Percentiles rank a stretch among this genome's conserved stretches.
Evolutionary conservation across 2,113 vertebrate species (phyloP).

Genomic region (Nymphicus hollandicus): DNA sequence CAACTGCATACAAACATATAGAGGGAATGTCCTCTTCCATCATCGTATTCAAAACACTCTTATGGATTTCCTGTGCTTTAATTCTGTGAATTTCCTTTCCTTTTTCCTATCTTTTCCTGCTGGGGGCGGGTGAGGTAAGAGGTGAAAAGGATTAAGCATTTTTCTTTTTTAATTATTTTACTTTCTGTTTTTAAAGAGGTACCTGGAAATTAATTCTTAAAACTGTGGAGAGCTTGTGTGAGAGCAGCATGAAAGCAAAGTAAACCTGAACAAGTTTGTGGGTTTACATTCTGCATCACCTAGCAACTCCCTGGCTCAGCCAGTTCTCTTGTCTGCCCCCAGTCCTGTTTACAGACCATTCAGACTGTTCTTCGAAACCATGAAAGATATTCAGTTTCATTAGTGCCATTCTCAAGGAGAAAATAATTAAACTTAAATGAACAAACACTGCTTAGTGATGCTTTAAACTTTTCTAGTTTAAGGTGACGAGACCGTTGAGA

Average conservation of each 20-base stretch:
- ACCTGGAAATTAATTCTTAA: slow-evolving; percentile 75
- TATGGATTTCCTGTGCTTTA: background rate
- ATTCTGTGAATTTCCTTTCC: background rate
- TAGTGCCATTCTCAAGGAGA: slow-evolving; percentile 82
- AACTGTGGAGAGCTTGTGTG: slow-evolving; percentile 78
- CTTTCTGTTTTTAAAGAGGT: slow-evolving; percentile 53
- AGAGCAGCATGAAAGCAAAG: slow-evolving; percentile 80
- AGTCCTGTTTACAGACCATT: slow-evolving; percentile 83
- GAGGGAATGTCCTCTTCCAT: background rate
- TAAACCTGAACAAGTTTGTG: slow-evolving; percentile 81
- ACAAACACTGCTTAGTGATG: slow-evolving; percentile 77
- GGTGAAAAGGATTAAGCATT: background rate
- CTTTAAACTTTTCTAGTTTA: slow-evolving; percentile 71
- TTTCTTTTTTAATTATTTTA: slow-evolving; percentile 47
- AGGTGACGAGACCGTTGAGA: slow-evolving; percentile 47
- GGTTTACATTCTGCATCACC: slow-evolving; percentile 80
- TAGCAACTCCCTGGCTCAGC: slow-evolving; percentile 80
- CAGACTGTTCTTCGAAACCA: slow-evolving; percentile 76
- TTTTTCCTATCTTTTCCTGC: slow-evolving; percentile 2
- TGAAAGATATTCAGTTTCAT: slow-evolving; percentile 83
- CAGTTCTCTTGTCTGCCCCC: slow-evolving; percentile 77
- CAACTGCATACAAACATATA: background rate
- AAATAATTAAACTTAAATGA: slow-evolving; percentile 87
- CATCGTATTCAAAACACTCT: accelerated
- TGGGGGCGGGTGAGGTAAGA: background rate